Percentiles rank a stretch among this genome's conserved stretches.
Conservation (phyloP, 2,113 vertebrate species). For the Telmatochromis brachygnathus region DNA sequence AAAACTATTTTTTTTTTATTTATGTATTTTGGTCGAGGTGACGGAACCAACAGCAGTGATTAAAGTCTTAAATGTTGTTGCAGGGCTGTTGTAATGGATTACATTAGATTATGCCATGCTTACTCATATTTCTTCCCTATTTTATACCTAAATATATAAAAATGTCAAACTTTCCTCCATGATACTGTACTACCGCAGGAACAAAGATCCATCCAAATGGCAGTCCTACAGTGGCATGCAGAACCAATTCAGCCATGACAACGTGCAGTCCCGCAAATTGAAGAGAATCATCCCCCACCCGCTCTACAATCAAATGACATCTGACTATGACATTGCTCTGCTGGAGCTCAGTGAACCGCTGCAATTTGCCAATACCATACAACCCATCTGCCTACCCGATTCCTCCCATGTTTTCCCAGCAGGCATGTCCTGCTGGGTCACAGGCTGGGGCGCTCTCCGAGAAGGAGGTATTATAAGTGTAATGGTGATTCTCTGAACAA, state of each 20-base stretch:
- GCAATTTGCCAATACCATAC: constrained; percentile 66
- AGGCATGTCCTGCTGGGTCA: constrained; percentile 71
- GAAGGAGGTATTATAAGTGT: constrained; percentile 67
- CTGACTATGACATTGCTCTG: constrained; percentile 73
- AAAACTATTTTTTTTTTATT: neutral
- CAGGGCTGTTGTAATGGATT: neutral
- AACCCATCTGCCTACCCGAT: constrained; percentile 73
- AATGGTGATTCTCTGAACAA: neutral
- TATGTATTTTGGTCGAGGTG: neutral
- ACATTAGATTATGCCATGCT: neutral
- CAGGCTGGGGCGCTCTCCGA: constrained; percentile 70
- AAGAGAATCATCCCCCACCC: constrained; percentile 66
- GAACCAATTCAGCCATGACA: constrained; percentile 56
- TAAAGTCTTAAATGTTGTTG: neutral
- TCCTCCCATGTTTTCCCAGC: constrained; percentile 69
- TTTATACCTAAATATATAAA: neutral
- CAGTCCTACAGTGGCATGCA: constrained; percentile 83
- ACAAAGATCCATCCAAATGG: constrained; percentile 68
- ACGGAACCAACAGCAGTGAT: neutral
- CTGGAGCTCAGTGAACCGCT: constrained; percentile 70
- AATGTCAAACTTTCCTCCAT: neutral
- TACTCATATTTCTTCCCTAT: neutral
- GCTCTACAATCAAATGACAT: constrained; percentile 63
- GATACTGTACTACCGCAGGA: constrained; percentile 54
- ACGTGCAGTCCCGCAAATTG: neutral